Base-by-base conservation (phyloP, 2,888 invertebrate species). In the Norana najaformis region DNA sequence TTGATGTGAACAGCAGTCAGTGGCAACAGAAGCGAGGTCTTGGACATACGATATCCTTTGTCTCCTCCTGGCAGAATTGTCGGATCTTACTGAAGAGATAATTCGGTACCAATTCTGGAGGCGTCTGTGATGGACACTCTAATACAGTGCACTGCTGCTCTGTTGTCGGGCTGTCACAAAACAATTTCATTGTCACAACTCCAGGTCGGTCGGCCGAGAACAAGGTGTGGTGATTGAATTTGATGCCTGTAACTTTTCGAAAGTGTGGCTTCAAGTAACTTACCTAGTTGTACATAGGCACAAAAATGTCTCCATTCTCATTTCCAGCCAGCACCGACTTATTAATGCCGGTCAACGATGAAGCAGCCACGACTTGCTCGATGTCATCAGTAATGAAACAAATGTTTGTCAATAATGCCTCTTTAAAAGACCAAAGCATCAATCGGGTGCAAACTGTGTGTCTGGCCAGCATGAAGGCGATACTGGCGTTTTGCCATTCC, bases 401-500 rank as follows among this genome's bases (percentile, higher is more conserved):
- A 39, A 83, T 6, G 39, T 39, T 20, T 35, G 88, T 34, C 47
- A 35, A 37, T 41, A 38, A 13, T 83, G 14, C 30, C 83, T 6
- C 83, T 83, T 83, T 13, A 83, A 35, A 8, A 83, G 83, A 83
- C 90, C 88, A 39, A 90, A 41, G 2, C 18, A 18, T 14, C 41
- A 41, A 2, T 41, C 18, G 13, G 41, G 41, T 41, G 41, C 18
- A 41, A 18, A 88, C n/a, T n/a, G 90, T 88, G 53, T 90, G 90
- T 41, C 90, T 88, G 35, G 88, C 18, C 35, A 88, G n/a, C 34
- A 90, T 35, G 88, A 90, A 88, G 37, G 82, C 8, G 23, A 90
- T 85, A 36, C 37, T 88, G 30, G 88, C 88, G 69, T 30, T 39
- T 41, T 30, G 89, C n/a, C 41, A 91, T 89, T 53, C 91, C 38